Evolutionary conservation across 2,888 invertebrate genomes (phyloP), one percentile per base, ranked within the genome.

Genomic region (Marasmarcha lunaedactyla): DNA sequence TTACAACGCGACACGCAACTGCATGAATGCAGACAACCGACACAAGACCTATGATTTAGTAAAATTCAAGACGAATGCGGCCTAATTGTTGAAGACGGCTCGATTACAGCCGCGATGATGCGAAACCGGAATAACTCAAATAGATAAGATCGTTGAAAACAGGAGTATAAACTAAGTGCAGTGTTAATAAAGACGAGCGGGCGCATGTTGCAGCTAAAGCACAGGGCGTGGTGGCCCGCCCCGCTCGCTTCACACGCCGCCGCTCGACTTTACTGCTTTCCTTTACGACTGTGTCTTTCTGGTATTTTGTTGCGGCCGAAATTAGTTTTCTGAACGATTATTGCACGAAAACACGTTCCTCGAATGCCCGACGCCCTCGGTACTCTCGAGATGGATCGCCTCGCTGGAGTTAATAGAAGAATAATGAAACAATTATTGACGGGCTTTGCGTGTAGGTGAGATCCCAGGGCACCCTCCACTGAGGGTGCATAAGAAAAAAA

Each of bases 351-450:
- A 43, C 39, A 39, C 20, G 20, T 20, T 20, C 7, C 20, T 3
- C 20, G 20, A 20, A 20, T 20, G 7, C 20, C 7, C 20, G 4
- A 20, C 12, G 30, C n/a, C 35, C 41, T 33, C 11, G 20, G 37
- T 20, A 25, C 54, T 20, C 20, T 20, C 49, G 52, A 63, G 63
- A 76, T 63, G 70, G 69, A 72, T 74, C 59, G 59, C 61, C 51
- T 60, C 65, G 69, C 60, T 57, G 66, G 72, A 81, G 79, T 81
- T 81, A 81, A 81, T 79, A 76, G 69, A 74, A 76, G 69, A 78
- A 78, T 81, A 81, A 81, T 81, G 79, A 74, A 78, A 79, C 78
- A 79, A 81, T 81, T 81, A 81, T 70, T 65, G 73, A 64, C 70
- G 70, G 63, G 59, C n/a, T 55, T 76, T 62, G 78, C 79, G 78